phyloP scores from a whole-genome alignment of 2,888 invertebrate genomes.

The Nomada flava region DNA sequence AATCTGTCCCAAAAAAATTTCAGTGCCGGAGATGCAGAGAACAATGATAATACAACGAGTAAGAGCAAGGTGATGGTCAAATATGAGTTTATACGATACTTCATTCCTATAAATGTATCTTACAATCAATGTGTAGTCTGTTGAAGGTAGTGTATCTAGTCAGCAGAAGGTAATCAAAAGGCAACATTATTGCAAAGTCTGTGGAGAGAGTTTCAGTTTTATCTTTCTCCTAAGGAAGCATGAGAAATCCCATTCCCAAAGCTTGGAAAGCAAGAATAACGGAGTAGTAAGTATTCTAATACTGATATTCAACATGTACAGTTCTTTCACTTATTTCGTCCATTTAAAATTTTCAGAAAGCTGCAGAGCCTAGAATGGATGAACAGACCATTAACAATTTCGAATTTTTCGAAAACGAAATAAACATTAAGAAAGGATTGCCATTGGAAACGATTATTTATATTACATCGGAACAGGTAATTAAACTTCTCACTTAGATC shows the following conservation, averaged over 20 bases:
- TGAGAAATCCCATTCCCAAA: constrained; percentile 73
- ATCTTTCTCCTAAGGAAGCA: constrained; percentile 78
- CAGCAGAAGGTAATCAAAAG: constrained; percentile 71
- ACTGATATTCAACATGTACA: neutral
- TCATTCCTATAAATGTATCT: constrained; percentile 8
- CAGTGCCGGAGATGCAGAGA: constrained; percentile 28
- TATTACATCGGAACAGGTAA: constrained; percentile 74
- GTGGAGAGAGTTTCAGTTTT: constrained; percentile 80
- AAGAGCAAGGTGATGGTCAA: constrained; percentile 60
- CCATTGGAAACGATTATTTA: constrained; percentile 70
- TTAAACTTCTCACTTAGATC: constrained; percentile 21
- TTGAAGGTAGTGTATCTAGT: constrained; percentile 36
- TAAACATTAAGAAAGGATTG: constrained; percentile 44
- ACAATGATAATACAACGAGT: constrained; percentile 31
- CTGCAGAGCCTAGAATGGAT: constrained; percentile 60
- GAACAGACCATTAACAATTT: constrained; percentile 48
- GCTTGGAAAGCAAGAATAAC: constrained; percentile 67
- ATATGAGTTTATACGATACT: constrained; percentile 13
- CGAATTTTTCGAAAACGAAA: constrained; percentile 32
- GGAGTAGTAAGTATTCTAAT: constrained; percentile 64
- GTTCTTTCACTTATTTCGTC: constrained; percentile 11
- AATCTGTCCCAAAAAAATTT: constrained; percentile 25
- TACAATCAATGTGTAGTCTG: constrained; percentile 48
- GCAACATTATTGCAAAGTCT: constrained; percentile 79
- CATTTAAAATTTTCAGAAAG: constrained; percentile 64